A percentile compares a stretch with the other conserved stretches of the same genome.
phyloP scores from a whole-genome alignment of 2,113 vertebrate species.

The Lepidothrix coronata region DNA sequence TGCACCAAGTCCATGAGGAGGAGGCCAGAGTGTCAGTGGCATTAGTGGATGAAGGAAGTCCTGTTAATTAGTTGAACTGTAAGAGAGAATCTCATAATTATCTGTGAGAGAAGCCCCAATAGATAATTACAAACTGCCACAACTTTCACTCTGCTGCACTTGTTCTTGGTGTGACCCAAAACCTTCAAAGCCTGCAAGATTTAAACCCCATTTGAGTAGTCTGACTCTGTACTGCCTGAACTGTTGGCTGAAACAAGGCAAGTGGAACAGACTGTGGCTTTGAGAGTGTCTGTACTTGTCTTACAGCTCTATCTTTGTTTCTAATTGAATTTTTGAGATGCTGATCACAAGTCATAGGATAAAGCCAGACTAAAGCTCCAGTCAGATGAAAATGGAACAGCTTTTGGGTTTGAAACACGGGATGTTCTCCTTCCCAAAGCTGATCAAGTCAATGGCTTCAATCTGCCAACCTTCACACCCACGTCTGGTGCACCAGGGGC shows the following conservation, averaged over 20 bases:
- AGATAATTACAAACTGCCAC: neutral
- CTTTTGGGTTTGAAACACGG: accelerated
- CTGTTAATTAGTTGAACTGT: neutral
- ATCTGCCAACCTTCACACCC: accelerated
- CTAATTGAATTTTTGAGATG: neutral
- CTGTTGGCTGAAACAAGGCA: neutral
- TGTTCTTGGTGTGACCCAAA: neutral
- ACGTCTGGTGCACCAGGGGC: neutral
- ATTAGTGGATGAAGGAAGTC: neutral
- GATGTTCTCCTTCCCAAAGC: accelerated
- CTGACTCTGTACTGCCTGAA: neutral
- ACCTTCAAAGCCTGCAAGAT: neutral
- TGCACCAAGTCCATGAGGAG: accelerated
- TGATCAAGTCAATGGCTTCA: neutral
- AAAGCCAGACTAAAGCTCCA: neutral
- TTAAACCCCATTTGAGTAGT: neutral
- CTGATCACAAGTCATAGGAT: neutral
- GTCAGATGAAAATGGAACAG: neutral
- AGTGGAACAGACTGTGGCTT: neutral
- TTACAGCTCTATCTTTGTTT: neutral
- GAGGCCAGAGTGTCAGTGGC: neutral
- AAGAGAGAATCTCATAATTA: neutral
- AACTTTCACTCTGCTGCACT: neutral
- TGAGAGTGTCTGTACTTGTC: neutral
- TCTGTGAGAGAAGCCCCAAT: neutral